Evolutionary conservation across 2,888 invertebrate species (phyloP), one percentile per base, ranked within the genome.

Genomic region (Cremastinae sp.): DNA sequence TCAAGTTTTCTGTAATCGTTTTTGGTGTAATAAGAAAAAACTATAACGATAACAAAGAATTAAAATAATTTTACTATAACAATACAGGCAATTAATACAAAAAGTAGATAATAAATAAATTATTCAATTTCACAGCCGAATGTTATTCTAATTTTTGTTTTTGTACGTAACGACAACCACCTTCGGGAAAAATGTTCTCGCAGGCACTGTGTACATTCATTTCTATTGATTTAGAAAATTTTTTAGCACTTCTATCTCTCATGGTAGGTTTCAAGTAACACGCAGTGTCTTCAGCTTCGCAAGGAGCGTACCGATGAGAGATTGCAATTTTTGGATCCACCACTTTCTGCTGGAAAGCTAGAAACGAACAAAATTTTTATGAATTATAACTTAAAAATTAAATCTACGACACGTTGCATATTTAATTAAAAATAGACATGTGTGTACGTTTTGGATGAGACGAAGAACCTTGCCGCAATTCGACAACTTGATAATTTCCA

Each of bases 401-500:
- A 62, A 39, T 37, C 1, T 5, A 45, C 1, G 3, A 14, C 8
- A 4, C 45, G 14, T 2, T 12, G 2, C 16, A 14, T 1, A 12
- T 45, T 45, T 45, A 16, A 3, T 10, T 45, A 7, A 20, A 3
- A 7, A 5, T 16, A 16, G n/a, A 22, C 20, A 28, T n/a, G n/a
- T 22, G 43, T 70, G 71, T 45, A 69, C 74, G 51, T 10, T 65
- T 55, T 0, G 37, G 3, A 53, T 45, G 35, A 10, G 47, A 51
- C n/a, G 55, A 69, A 8, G 75, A 62, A 18, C 79, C 78, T 20
- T 70, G 39, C 1, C 75, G 76, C 9, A 83, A 58, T 56, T 84
- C 82, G 85, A 84, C 86, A 9, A 83, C 82, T 9, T 79, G 75
- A 71, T 88, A 86, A 66, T 87, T 88, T 7, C 89, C 90, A 0